Evolutionary conservation across 2,888 invertebrate genomes (phyloP).

Genomic region (Erynnis tages): DNA sequence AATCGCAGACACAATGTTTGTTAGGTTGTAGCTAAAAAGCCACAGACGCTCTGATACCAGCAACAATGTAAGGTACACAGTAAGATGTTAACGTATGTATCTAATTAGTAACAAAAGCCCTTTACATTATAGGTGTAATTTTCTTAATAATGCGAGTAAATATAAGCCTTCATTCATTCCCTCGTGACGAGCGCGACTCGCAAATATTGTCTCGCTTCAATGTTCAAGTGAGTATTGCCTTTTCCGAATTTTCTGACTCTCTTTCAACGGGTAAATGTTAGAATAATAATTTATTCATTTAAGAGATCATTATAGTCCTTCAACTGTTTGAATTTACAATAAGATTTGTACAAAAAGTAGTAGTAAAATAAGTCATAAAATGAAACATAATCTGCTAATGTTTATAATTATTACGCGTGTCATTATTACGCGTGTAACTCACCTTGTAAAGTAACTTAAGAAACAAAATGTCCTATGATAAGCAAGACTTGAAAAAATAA

Average conservation of each 20-base stretch:
- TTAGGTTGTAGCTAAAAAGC: constrained; percentile 10
- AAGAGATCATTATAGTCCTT: too few species aligned
- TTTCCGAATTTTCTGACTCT: constrained; percentile 23
- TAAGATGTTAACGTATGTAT: constrained; percentile 9
- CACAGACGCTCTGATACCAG: not conserved
- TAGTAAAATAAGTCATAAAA: too few species aligned
- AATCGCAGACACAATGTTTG: not conserved
- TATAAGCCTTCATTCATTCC: constrained; percentile 27
- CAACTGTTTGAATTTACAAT: too few species aligned
- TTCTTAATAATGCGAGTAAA: constrained; percentile 32
- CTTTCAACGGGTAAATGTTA: not conserved
- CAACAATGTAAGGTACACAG: constrained; percentile 1
- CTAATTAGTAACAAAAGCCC: constrained; percentile 25
- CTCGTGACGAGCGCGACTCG: constrained; percentile 27
- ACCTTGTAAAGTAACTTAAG: too few species aligned
- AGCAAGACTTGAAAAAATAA: too few species aligned
- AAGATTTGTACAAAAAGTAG: too few species aligned
- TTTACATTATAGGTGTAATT: constrained; percentile 31
- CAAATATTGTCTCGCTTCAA: constrained; percentile 32
- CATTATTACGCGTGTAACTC: too few species aligned
- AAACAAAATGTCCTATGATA: too few species aligned
- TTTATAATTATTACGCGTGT: too few species aligned
- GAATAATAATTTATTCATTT: not conserved
- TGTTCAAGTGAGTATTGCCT: constrained; percentile 33
- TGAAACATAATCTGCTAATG: too few species aligned